phyloP scores from a whole-genome alignment of 1,140 invertebrate species.

The Belonocnema kinseyi region DNA sequence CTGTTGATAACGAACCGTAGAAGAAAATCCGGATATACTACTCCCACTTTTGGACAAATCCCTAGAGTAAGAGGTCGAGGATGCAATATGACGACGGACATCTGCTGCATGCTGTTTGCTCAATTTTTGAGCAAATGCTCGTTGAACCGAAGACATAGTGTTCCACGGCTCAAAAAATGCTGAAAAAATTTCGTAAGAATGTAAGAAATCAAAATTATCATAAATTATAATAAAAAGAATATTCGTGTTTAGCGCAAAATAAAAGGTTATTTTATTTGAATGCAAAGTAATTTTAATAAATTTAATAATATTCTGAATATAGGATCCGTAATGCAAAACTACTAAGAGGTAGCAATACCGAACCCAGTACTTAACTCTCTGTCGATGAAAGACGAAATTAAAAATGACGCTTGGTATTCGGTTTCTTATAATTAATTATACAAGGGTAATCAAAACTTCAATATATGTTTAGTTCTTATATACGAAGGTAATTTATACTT shows the following conservation, averaged over 20 bases:
- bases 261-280: neutral
- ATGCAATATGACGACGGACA: conserved; percentile 84
- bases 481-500: too few species aligned
- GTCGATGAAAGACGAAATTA: too few species aligned
- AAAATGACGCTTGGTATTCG: too few species aligned
- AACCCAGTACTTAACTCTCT: too few species aligned
- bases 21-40: conserved; percentile 77
- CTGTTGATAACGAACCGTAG: conserved; percentile 73
- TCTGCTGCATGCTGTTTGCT: conserved; percentile 88
- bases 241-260: neutral
- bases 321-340: too few species aligned
- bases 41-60: conserved; percentile 77
- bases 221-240: neutral
- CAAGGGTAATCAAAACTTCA: too few species aligned
- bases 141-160: conserved; percentile 79
- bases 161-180: neutral
- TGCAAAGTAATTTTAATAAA: neutral
- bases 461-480: too few species aligned
- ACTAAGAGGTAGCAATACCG: too few species aligned
- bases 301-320: too few species aligned
- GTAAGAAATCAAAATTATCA: too few species aligned
- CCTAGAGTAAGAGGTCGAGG: conserved; percentile 71
- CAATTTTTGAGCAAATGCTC: conserved; percentile 88
- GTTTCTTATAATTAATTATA: too few species aligned
- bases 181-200: neutral